Evolutionary conservation across 2,113 vertebrate genomes (phyloP), one percentile per base, ranked within the genome.

Genomic region (Carassius auratus): DNA sequence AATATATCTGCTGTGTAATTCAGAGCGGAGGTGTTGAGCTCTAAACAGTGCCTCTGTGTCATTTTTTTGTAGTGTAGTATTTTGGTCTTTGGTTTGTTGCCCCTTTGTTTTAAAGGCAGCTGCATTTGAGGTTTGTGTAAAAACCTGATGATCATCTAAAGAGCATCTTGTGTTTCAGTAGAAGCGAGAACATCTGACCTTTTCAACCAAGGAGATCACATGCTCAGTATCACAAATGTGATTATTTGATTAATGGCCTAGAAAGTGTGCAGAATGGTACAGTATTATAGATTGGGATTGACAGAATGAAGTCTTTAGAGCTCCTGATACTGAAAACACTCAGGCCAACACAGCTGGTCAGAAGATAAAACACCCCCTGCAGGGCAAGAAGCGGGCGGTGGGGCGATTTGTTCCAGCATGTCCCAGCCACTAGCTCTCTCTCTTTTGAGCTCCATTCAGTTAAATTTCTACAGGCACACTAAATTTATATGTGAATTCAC

Each of bases 341-440:
- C 13, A 81, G 66, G 78, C 78, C 66, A 59, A 81, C 78, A 83
- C 81, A 83, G 81, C 81, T 83, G 81, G 81, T 83, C 81, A 55
- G 66, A 57, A 68, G 81, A 83, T 48, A 55, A 30, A 50, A 83
- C 76, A 78, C 66, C 66, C 48, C 81, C 81, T 52, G 21, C 10
- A 26, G 81, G 81, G 81, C 30, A 73, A 73, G 9, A 57, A 30
- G 81, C 50, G 64, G 66, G 66, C 13, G 50, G 30, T 55, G 30
- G 66, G 81, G 17, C 48, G 30, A 55, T 57, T 57, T 83, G 81
- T 83, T 83, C 30, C 81, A 73, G 66, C 81, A 83, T 0, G 81
- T 83, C 81, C 21, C 12, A 68, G 62, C 14, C 17, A 5, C 0
- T 4, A n/a, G 69, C 6, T 73, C 7, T 23, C 74, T 48, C 21